These are phyloP conservation scores for Amphibalanus amphitrite DNA, from an alignment of 1,140 invertebrate genomes.

Conservation along the genomic window DNA sequence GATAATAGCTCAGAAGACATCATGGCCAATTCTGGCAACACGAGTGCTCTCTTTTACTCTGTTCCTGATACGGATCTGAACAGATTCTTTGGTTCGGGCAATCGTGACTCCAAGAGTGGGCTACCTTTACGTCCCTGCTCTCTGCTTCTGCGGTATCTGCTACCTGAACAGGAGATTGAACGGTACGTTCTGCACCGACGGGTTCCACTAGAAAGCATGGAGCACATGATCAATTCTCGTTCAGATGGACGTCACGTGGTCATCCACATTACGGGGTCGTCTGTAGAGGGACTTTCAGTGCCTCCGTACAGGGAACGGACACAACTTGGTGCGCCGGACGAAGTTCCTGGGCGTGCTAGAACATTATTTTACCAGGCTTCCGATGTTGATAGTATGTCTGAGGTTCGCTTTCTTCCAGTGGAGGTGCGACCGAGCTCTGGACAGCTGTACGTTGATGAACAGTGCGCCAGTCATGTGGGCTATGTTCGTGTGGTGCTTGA, in stretches of 20 bases:
- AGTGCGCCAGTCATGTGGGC: neutral
- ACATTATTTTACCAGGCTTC: neutral
- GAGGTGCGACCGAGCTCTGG: neutral
- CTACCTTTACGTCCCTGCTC: no score
- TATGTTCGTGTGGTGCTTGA: neutral
- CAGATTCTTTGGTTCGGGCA: no score
- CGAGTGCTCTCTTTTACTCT: no score
- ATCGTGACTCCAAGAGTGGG: no score
- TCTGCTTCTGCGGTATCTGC: neutral
- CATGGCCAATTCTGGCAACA: no score
- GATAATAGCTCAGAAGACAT: no score
- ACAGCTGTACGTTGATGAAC: neutral
- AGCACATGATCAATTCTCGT: neutral
- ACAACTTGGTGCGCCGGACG: no score
- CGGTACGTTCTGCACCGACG: neutral
- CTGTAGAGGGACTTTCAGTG: neutral
- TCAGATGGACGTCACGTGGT: neutral
- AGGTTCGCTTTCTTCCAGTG: neutral
- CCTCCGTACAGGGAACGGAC: neutral
- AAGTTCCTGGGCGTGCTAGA: no score
- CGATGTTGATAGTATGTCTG: neutral
- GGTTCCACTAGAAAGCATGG: neutral
- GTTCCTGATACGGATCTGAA: no score
- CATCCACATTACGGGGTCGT: neutral
- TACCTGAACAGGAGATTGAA: neutral